A percentile compares a stretch with the other conserved stretches of the same genome.
phyloP scores from a whole-genome alignment of 2,113 vertebrate genomes.

The Percopsis transmontana region DNA sequence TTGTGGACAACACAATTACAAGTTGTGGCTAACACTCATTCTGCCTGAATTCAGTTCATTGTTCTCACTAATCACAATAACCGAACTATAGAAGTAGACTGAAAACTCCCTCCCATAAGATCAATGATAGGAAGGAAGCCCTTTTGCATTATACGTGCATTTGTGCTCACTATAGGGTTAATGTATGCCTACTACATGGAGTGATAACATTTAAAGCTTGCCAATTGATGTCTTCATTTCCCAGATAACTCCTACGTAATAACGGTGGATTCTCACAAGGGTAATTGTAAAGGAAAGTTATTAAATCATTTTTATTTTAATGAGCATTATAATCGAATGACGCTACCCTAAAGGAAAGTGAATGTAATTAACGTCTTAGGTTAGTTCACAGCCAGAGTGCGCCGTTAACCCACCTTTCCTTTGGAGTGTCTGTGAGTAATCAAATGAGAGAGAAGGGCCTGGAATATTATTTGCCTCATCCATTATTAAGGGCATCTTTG shows the following conservation, averaged over 20 bases:
- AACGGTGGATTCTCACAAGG: conserved; percentile 46
- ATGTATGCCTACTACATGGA: conserved; percentile 9
- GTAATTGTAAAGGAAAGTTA: conserved; percentile 65
- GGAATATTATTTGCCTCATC: conserved; percentile 44
- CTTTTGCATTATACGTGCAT: not conserved
- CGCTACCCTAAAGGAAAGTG: conserved; percentile 68
- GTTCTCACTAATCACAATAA: too few species aligned
- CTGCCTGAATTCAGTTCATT: too few species aligned
- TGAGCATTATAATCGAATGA: conserved; percentile 70
- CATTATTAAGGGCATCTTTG: conserved; percentile 59
- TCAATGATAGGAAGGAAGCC: not conserved
- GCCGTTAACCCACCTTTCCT: conserved; percentile 71
- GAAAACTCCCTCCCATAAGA: too few species aligned
- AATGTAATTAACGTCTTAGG: conserved; percentile 76
- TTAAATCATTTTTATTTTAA: conserved; percentile 78
- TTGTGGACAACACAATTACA: not conserved
- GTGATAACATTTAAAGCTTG: not conserved
- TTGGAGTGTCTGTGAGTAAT: conserved; percentile 49
- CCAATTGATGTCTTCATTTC: conserved; percentile 47
- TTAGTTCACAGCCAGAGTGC: conserved; percentile 63
- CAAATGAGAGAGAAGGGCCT: conserved; percentile 60
- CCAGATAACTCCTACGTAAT: conserved; percentile 38
- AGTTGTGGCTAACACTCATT: not conserved
- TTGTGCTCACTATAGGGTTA: not conserved
- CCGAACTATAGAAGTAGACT: not conserved